Evolutionary conservation across 2,888 invertebrate species (phyloP).

Genomic region (Lepeophtheirus nordmannii): DNA sequence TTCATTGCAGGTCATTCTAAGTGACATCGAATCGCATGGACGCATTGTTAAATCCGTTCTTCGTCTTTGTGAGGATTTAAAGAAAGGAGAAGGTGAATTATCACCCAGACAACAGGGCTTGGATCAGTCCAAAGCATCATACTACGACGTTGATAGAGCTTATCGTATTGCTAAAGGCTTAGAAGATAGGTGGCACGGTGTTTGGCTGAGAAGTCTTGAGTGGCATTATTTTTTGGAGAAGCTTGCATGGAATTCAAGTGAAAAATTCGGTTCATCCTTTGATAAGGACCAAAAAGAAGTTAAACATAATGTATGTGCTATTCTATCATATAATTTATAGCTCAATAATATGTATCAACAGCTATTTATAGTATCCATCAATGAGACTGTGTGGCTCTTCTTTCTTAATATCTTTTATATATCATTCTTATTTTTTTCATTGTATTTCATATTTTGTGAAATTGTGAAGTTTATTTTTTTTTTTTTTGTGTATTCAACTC

Average conservation of each 20-base stretch:
- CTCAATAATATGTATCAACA: too few relatives aligned
- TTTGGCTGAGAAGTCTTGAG: constrained; percentile 37
- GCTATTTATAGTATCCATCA: too few relatives aligned
- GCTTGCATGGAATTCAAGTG: constrained; percentile 3
- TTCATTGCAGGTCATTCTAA: constrained; percentile 33
- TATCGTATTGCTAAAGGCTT: constrained; percentile 32
- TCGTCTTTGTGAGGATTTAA: constrained; percentile 17
- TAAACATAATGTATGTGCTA: too few relatives aligned
- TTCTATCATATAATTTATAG: too few relatives aligned
- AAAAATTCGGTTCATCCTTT: background rate
- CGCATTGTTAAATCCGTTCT: constrained; percentile 17
- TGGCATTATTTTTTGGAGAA: constrained; percentile 36
- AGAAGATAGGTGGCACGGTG: constrained; percentile 35
- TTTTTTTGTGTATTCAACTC: too few relatives aligned
- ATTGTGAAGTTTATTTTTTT: too few relatives aligned
- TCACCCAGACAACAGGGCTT: background rate
- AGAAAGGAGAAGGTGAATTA: background rate
- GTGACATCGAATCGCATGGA: constrained; percentile 34
- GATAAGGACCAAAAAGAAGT: too few relatives aligned
- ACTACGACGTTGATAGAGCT: constrained; percentile 2
- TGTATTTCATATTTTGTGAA: too few relatives aligned
- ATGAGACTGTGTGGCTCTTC: too few relatives aligned
- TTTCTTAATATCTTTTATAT: too few relatives aligned
- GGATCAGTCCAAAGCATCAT: background rate
- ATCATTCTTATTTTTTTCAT: too few relatives aligned